These are phyloP conservation scores for Meteorus cinctellus DNA, from an alignment of 2,888 invertebrate genomes.

Conservation along the genomic window DNA sequence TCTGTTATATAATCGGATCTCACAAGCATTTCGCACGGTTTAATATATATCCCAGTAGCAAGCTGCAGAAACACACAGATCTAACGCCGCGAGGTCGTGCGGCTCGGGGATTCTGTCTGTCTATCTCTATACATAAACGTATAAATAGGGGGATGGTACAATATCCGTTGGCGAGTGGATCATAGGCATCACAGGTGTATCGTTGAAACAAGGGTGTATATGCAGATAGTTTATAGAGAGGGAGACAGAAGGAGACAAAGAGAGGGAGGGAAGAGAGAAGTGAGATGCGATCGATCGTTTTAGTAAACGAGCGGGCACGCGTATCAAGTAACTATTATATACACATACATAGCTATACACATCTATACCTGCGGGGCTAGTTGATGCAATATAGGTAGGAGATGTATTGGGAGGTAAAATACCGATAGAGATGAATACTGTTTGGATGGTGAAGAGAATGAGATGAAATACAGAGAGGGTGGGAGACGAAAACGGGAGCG, in stretches of 20 bases:
- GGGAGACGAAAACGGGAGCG: slow-evolving; percentile 42
- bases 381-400: slow-evolving; percentile 40
- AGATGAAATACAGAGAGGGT: slow-evolving; percentile 19
- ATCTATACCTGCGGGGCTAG: slow-evolving; percentile 15
- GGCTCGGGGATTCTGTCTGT: background rate
- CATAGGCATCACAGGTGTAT: slow-evolving; percentile 4
- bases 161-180: slow-evolving; percentile 24
- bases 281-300: slow-evolving; percentile 47
- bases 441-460: background rate
- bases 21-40: slow-evolving; percentile 42
- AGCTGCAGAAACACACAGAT: slow-evolving; percentile 34
- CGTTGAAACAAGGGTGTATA: slow-evolving; percentile 32
- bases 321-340: slow-evolving; percentile 48
- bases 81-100: background rate
- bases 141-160: background rate
- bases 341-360: slow-evolving; percentile 29
- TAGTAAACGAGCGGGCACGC: slow-evolving; percentile 46
- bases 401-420: slow-evolving; percentile 33
- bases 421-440: background rate
- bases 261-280: background rate
- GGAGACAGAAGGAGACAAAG: slow-evolving; percentile 1
- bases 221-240: slow-evolving; percentile 21
- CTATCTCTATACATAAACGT: background rate
- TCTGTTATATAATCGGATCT: slow-evolving; percentile 3
- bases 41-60: slow-evolving; percentile 44